These are phyloP conservation scores for Prinia subflava DNA, from an alignment of 2,113 vertebrate species.

Conservation along the genomic window DNA sequence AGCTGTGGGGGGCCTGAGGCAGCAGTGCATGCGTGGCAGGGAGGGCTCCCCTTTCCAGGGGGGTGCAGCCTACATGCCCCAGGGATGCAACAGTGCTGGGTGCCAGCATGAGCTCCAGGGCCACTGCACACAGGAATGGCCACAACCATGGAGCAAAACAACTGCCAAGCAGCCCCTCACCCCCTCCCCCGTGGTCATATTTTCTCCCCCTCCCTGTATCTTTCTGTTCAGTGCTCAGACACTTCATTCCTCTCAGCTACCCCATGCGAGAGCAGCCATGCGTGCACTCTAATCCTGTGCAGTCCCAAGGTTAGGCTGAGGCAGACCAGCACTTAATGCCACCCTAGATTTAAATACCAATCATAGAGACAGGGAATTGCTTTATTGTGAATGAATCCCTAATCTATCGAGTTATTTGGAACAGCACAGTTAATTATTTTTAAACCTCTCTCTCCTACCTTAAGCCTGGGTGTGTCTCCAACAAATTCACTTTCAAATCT, in stretches of 20 bases:
- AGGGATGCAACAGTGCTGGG: not conserved
- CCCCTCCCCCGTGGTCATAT: not conserved
- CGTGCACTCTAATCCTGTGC: not conserved
- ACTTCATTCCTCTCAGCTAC: not conserved
- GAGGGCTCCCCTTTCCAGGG: not conserved
- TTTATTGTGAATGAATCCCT: not conserved
- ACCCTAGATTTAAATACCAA: not conserved
- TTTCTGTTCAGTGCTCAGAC: not conserved
- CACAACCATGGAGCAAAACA: not conserved
- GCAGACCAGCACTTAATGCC: not conserved
- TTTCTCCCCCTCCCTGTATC: not conserved
- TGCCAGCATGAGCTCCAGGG: not conserved
- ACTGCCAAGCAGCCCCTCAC: not conserved
- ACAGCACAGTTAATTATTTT: conserved; percentile 4
- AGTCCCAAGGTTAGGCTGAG: not conserved
- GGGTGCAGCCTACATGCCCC: fast-evolving
- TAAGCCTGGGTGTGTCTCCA: not conserved
- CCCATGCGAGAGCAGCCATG: not conserved
- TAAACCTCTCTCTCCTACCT: not conserved
- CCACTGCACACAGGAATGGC: not conserved
- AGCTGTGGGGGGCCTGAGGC: not conserved
- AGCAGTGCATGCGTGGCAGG: fast-evolving
- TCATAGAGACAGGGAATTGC: not conserved
- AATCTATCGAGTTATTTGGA: not conserved
- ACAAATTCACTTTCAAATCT: conserved; percentile 16